Conservation (phyloP, 1,140 invertebrate species). For the Planococcus citri region DNA sequence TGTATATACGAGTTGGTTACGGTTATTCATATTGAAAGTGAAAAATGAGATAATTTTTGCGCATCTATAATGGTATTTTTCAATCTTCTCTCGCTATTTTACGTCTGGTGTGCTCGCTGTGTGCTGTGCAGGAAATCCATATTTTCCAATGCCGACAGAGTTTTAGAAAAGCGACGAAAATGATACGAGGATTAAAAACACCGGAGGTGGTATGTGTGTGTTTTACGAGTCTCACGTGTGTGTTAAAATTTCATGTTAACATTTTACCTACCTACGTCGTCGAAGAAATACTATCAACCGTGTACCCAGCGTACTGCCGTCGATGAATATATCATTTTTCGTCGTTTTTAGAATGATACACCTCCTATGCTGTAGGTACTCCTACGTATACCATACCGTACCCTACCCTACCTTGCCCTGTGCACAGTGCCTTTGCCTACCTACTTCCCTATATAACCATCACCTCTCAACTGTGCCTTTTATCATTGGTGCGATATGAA, state of each 20-base stretch:
- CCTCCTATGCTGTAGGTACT: too few species aligned
- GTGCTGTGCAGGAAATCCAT: not conserved
- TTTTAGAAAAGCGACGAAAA: not conserved
- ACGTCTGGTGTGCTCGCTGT: not conserved
- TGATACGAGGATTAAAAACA: not conserved
- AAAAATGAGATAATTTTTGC: not conserved
- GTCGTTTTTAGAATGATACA: too few species aligned
- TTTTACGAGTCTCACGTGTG: not conserved
- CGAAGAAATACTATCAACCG: not conserved
- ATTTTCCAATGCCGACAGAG: too few species aligned
- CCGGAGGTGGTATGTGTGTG: not conserved
- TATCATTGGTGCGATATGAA: too few species aligned
- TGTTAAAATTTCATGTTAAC: not conserved
- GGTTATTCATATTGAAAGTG: not conserved
- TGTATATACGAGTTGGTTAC: too few species aligned
- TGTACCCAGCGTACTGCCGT: not conserved
- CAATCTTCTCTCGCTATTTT: not conserved
- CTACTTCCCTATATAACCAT: too few species aligned
- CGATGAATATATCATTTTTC: not conserved
- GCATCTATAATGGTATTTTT: not conserved
- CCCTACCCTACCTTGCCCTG: too few species aligned
- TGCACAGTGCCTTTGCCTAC: too few species aligned
- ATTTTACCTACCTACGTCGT: not conserved
- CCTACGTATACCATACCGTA: too few species aligned
- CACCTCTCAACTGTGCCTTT: too few species aligned